phyloP scores from a whole-genome alignment of 2,797 vertebrate genomes.

The Cossypha heuglini region DNA sequence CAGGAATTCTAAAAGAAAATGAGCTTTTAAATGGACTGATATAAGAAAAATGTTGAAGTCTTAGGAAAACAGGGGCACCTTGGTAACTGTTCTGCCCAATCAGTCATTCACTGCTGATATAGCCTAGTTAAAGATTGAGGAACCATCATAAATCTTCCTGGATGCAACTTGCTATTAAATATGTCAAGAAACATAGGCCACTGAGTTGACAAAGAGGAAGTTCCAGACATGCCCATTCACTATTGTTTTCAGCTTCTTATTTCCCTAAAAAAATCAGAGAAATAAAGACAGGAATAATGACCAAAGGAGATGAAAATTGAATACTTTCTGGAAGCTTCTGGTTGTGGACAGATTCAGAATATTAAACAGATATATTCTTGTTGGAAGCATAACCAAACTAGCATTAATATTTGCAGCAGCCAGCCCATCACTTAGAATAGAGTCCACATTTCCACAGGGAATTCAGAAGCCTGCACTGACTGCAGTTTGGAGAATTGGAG shows the following conservation, averaged over 20 bases:
- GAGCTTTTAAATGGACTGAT: background rate
- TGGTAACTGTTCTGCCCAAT: background rate
- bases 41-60: background rate
- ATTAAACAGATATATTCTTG: background rate
- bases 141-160: slow-evolving; percentile 10
- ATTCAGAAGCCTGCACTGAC: background rate
- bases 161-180: background rate
- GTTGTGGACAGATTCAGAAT: background rate
- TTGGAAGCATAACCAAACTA: background rate
- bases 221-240: background rate
- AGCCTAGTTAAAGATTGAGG: background rate
- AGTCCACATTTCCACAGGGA: background rate
- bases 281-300: background rate
- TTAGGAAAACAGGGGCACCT: background rate
- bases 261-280: background rate
- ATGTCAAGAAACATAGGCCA: background rate
- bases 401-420: background rate
- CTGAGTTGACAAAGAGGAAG: background rate
- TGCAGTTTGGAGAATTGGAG: background rate
- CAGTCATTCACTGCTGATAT: background rate
- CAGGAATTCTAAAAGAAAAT: background rate
- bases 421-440: background rate
- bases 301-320: background rate
- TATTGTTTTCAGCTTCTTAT: background rate
- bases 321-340: background rate